Evolutionary conservation across 2,888 invertebrate species (phyloP).

Genomic region (Ferrisia virgata): DNA sequence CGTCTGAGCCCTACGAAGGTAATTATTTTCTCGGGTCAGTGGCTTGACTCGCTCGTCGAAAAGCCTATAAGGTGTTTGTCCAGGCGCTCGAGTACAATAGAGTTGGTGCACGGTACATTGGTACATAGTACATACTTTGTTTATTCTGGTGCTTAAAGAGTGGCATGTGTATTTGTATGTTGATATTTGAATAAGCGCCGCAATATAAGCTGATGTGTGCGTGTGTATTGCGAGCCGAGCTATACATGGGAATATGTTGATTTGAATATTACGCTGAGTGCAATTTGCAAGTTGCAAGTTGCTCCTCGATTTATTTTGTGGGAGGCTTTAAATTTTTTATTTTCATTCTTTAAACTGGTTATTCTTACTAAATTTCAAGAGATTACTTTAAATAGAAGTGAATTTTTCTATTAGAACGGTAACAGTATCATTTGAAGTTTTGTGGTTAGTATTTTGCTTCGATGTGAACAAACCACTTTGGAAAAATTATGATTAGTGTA

Average conservation of each 20-base stretch:
- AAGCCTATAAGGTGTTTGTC: constrained; percentile 7
- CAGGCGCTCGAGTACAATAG: not conserved
- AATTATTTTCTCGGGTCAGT: constrained; percentile 22
- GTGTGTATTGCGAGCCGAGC: too few species aligned
- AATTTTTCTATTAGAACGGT: too few species aligned
- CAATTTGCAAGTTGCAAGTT: too few species aligned
- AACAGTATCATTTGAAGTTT: not conserved
- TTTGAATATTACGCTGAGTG: too few species aligned
- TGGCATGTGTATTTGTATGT: not conserved
- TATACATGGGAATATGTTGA: too few species aligned
- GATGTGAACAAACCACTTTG: not conserved
- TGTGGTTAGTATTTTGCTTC: not conserved
- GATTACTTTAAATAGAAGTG: too few species aligned
- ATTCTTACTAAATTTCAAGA: too few species aligned
- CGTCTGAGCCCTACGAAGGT: not conserved
- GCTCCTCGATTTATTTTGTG: too few species aligned
- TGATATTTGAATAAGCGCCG: not conserved
- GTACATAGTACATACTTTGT: not conserved
- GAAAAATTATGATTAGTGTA: not conserved
- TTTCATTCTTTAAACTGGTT: too few species aligned
- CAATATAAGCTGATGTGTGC: too few species aligned
- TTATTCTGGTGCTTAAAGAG: not conserved
- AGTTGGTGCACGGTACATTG: not conserved
- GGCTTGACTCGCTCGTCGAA: not conserved
- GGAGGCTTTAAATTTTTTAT: too few species aligned